These are phyloP conservation scores for Plectropomus leopardus DNA, from an alignment of 2,113 vertebrate species.

Conservation along the genomic window DNA sequence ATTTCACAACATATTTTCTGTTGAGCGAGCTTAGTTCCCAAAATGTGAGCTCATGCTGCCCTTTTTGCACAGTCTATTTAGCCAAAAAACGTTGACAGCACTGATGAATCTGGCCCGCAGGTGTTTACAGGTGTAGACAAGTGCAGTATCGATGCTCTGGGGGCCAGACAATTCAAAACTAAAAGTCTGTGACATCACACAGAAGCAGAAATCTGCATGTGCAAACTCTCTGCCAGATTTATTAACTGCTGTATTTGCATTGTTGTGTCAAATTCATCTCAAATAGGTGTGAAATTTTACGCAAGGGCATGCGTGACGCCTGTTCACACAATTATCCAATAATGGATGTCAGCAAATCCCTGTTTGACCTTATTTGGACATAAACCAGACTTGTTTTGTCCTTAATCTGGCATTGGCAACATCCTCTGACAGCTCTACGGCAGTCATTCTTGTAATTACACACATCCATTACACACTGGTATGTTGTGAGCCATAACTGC, in stretches of 20 bases:
- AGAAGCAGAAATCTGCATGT: constrained; percentile 31
- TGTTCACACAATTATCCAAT: constrained; percentile 41
- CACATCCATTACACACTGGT: constrained; percentile 33
- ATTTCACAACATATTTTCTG: constrained; percentile 29
- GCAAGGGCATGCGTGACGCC: constrained; percentile 21
- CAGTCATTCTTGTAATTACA: constrained; percentile 30
- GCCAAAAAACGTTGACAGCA: constrained; percentile 16
- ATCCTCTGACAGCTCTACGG: constrained; percentile 39
- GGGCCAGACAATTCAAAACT: constrained; percentile 3
- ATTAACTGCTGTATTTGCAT: neutral
- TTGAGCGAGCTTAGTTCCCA: constrained; percentile 3
- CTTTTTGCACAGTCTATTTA: constrained; percentile 30
- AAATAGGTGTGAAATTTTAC: constrained; percentile 15
- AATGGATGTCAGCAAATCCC: constrained; percentile 50
- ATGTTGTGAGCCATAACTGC: constrained; percentile 8
- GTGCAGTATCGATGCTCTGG: neutral
- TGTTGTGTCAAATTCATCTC: constrained; percentile 21
- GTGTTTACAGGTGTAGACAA: constrained; percentile 45
- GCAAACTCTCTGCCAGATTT: neutral
- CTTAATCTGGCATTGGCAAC: constrained; percentile 36
- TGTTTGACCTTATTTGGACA: constrained; percentile 54
- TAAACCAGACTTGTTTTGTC: constrained; percentile 40
- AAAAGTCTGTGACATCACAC: constrained; percentile 17
- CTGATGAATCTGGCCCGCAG: constrained; percentile 42
- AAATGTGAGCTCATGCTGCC: constrained; percentile 17